Evolutionary conservation across 2,113 vertebrate genomes (phyloP).

Genomic region (Hippotragus niger): DNA sequence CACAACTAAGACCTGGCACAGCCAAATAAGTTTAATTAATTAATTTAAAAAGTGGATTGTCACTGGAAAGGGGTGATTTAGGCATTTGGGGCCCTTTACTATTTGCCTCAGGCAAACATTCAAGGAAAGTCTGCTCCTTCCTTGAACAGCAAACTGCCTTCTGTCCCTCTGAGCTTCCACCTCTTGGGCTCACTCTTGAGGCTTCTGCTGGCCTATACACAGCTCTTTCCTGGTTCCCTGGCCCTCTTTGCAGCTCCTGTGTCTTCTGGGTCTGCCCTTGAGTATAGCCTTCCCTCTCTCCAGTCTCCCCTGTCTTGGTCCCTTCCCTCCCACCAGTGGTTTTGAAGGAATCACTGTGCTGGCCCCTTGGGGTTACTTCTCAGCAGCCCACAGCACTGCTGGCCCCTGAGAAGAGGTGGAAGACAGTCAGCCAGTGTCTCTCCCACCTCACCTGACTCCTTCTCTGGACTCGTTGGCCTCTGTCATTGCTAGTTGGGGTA

Average conservation of each 20-base stretch:
- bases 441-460: not conserved
- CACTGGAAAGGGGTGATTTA: not conserved
- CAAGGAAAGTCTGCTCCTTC: not conserved
- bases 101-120: not conserved
- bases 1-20: not conserved
- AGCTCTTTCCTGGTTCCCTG: not conserved
- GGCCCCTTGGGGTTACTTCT: not conserved
- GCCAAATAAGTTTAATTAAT: not conserved
- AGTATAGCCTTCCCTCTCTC: not conserved
- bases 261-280: not conserved
- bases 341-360: not conserved
- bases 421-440: not conserved
- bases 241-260: not conserved
- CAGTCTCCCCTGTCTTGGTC: not conserved
- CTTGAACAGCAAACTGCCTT: not conserved
- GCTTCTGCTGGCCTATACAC: not conserved
- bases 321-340: not conserved
- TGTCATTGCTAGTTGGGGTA: not conserved
- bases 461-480: not conserved
- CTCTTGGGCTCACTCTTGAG: not conserved
- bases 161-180: not conserved
- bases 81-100: not conserved
- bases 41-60: not conserved
- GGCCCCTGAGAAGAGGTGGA: not conserved
- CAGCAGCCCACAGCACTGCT: not conserved